phyloP scores from a whole-genome alignment of 1,140 invertebrate genomes.

The Laupala kohalensis region DNA sequence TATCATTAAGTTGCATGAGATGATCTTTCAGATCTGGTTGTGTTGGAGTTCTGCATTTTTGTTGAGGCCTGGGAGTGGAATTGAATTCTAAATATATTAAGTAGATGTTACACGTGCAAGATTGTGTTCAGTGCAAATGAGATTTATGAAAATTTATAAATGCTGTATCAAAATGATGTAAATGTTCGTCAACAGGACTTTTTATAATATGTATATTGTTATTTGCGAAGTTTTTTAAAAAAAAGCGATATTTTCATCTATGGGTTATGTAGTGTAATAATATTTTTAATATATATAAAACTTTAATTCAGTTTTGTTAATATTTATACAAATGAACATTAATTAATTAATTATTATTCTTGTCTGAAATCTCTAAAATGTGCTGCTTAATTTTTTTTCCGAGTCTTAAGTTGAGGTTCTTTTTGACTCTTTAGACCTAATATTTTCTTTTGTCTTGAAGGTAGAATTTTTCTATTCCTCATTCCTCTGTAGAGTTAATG shows the following conservation, averaged over 20 bases:
- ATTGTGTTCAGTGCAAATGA: conserved; percentile 1
- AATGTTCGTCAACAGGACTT: not conserved
- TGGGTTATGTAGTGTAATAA: not conserved
- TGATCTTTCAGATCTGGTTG: not conserved
- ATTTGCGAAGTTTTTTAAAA: not conserved
- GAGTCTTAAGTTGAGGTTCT: too few species aligned
- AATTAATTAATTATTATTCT: not conserved
- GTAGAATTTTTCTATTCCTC: not conserved
- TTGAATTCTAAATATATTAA: conserved; percentile 6
- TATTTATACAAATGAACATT: not conserved
- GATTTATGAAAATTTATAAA: not conserved
- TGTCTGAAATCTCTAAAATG: not conserved
- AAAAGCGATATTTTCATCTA: not conserved
- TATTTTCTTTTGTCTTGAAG: too few species aligned
- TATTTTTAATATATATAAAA: not conserved
- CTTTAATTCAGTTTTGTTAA: not conserved
- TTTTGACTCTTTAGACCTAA: too few species aligned
- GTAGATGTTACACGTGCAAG: not conserved
- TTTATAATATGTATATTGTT: not conserved
- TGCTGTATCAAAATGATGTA: not conserved
- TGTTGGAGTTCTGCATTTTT: not conserved
- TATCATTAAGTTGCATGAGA: not conserved
- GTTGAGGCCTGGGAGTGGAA: conserved; percentile 1
- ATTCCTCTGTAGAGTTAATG: not conserved
- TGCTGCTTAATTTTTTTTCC: too few species aligned